Evolutionary conservation across 2,888 invertebrate genomes (phyloP).

Genomic region (Acleris sparsana): DNA sequence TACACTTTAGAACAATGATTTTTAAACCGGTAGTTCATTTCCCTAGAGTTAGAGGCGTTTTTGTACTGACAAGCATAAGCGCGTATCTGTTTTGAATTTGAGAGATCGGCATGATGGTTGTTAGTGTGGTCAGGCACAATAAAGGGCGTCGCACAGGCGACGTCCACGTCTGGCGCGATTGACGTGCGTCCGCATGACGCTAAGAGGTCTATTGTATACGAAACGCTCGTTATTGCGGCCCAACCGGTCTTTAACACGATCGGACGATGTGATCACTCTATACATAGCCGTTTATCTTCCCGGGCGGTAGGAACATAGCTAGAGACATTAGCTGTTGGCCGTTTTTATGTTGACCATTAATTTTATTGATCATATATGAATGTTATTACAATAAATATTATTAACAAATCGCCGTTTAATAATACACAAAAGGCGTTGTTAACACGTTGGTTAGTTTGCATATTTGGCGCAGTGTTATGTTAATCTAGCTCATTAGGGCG

Average conservation of each 20-base stretch:
- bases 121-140: slow-evolving; percentile 48
- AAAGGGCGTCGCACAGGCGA: slow-evolving; percentile 62
- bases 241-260: slow-evolving; percentile 81
- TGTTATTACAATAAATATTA: slow-evolving; percentile 24
- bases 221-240: slow-evolving; percentile 75
- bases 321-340: slow-evolving; percentile 49
- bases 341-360: slow-evolving; percentile 48
- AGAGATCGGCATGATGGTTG: slow-evolving; percentile 21
- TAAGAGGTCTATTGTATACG: slow-evolving; percentile 84
- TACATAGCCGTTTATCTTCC: slow-evolving; percentile 70
- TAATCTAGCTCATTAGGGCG: slow-evolving; percentile 71
- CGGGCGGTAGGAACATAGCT: slow-evolving; percentile 48
- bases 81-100: slow-evolving; percentile 12
- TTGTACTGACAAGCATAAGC: neutral
- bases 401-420: slow-evolving; percentile 31
- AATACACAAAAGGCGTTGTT: slow-evolving; percentile 30
- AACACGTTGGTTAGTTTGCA: slow-evolving; percentile 30
- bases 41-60: neutral
- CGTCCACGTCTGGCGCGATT: slow-evolving; percentile 62
- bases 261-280: slow-evolving; percentile 79
- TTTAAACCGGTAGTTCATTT: neutral
- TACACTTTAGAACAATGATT: slow-evolving; percentile 5
- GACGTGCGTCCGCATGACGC: slow-evolving; percentile 78
- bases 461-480: slow-evolving; percentile 52
- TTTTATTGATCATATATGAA: slow-evolving; percentile 34